Evolutionary conservation across 2,797 vertebrate genomes (phyloP).

Genomic region (Pseudochromis fuscus): DNA sequence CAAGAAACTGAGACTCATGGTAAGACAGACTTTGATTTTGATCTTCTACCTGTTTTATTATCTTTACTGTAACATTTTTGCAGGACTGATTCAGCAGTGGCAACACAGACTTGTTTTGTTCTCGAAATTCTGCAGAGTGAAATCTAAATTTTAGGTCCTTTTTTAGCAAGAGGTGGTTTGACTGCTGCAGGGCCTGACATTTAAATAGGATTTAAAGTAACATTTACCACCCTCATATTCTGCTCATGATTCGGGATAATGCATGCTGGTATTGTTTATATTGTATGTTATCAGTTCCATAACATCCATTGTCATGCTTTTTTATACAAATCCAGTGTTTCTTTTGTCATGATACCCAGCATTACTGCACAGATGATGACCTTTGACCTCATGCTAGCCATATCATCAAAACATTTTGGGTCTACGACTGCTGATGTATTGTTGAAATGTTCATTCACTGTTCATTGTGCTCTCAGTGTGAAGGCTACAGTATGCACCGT

Average conservation of each 20-base stretch:
- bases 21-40: conserved; percentile 83
- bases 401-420: conserved; percentile 55
- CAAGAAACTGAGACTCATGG: conserved; percentile 85
- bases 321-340: conserved; percentile 73
- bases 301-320: conserved; percentile 81
- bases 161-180: conserved; percentile 9
- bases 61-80: conserved; percentile 64
- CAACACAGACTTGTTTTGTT: conserved; percentile 37
- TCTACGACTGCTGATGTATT: conserved; percentile 43
- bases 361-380: conserved; percentile 62
- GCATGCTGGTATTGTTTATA: conserved; percentile 71
- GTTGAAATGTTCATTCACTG: conserved; percentile 26
- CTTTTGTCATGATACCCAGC: conserved; percentile 71
- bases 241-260: conserved; percentile 65
- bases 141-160: conserved; percentile 38
- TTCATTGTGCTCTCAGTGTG: conserved; percentile 18
- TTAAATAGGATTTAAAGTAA: conserved; percentile 60
- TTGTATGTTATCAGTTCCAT: conserved; percentile 72
- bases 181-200: conserved; percentile 54
- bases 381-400: conserved; percentile 76
- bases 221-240: conserved; percentile 61
- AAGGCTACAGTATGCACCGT: neutral
- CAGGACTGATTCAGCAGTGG: conserved; percentile 57
- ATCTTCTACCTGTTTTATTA: conserved; percentile 71
- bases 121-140: conserved; percentile 34